These are phyloP conservation scores for Hypolimnas misippus DNA, from an alignment of 2,888 invertebrate genomes.

Conservation along the genomic window DNA sequence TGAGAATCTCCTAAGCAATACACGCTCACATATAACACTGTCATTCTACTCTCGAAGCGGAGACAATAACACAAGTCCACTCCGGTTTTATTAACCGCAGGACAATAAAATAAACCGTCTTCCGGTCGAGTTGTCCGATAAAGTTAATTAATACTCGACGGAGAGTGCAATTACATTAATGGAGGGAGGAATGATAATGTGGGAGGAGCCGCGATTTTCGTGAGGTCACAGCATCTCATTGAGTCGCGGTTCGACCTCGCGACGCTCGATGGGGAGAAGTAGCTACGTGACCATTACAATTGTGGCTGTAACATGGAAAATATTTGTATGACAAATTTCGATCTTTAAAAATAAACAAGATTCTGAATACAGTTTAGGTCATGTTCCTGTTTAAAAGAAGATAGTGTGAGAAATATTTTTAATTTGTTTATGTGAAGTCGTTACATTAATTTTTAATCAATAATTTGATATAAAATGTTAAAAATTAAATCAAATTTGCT, in stretches of 20 bases:
- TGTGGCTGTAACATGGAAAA: not conserved
- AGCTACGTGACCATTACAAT: conserved; percentile 9
- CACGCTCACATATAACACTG: not conserved
- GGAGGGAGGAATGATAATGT: conserved; percentile 58
- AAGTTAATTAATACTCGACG: conserved; percentile 60
- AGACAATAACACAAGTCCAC: conserved; percentile 17
- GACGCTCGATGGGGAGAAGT: conserved; percentile 3
- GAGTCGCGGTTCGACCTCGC: conserved; percentile 44
- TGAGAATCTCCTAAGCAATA: not conserved
- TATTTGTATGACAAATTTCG: no score
- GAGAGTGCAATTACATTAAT: conserved; percentile 73
- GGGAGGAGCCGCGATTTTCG: conserved; percentile 61
- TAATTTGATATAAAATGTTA: no score
- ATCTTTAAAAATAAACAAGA: not conserved
- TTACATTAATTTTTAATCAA: no score
- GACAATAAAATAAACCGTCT: conserved; percentile 53
- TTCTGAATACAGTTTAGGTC: no score
- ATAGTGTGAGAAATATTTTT: no score
- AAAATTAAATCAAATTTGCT: no score
- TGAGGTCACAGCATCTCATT: conserved; percentile 77
- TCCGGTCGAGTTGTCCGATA: conserved; percentile 58
- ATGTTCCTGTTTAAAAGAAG: no score
- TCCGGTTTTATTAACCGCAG: conserved; percentile 33
- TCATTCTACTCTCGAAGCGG: not conserved
- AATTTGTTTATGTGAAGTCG: no score